Conservation (phyloP, 37 sponge, comb jelly and placozoan genomes). For the Hormiphora californensis region DNA sequence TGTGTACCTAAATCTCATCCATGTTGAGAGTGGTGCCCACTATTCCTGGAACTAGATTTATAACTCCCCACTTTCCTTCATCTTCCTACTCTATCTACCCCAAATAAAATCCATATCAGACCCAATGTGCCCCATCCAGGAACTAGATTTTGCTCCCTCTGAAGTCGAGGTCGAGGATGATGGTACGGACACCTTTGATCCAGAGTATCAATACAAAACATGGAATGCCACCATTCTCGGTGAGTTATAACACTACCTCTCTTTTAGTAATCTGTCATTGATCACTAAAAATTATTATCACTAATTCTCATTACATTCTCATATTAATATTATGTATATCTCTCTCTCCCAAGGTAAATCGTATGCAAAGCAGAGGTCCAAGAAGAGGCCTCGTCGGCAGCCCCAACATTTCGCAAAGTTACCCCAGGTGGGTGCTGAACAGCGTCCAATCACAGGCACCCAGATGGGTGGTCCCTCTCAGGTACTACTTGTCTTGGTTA, state of each 20-base stretch:
- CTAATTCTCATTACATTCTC: no score
- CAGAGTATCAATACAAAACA: not conserved
- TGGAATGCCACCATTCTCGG: conserved; percentile 22
- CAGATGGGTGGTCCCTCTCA: conserved; percentile 42
- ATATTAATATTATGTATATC: no score
- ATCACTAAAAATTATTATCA: no score
- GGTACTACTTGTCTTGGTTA: no score
- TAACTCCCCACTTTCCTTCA: no score
- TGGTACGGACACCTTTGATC: not conserved
- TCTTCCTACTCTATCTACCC: no score
- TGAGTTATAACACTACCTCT: not conserved
- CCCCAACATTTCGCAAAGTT: not conserved
- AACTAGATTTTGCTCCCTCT: not conserved
- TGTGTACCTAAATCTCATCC: no score
- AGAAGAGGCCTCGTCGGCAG: not conserved
- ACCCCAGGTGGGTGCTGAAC: conserved; percentile 19
- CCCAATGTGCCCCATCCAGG: not conserved
- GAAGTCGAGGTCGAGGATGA: not conserved
- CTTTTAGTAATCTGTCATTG: no score
- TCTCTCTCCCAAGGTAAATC: not conserved
- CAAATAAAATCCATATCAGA: no score
- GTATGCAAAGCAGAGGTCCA: conserved; percentile 9
- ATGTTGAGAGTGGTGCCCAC: no score
- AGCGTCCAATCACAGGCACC: conserved; percentile 7
- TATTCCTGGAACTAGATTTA: no score